Percentiles rank a stretch among this genome's conserved stretches.
These are phyloP conservation scores for Macrobrachium nipponense DNA, from an alignment of 1,140 invertebrate species.

Conservation along the genomic window DNA sequence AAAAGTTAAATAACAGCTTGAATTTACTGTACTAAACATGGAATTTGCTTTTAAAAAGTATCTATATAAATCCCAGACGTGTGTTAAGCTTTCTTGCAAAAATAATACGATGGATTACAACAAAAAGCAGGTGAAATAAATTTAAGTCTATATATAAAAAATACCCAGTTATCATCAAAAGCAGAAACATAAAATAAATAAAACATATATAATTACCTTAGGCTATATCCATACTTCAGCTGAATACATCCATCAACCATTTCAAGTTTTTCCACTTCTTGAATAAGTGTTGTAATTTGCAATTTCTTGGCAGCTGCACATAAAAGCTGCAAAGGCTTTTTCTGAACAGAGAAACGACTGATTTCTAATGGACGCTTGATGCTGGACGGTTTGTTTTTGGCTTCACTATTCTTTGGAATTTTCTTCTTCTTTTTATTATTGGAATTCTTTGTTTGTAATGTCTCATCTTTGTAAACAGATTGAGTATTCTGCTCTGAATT, in stretches of 20 bases:
- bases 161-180: no score
- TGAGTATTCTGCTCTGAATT: no score
- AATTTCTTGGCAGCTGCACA: background rate
- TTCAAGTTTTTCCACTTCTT: background rate
- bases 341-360: conserved; percentile 12
- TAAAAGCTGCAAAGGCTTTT: background rate
- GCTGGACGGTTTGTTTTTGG: no score
- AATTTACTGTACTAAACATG: no score
- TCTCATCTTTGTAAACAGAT: conserved; percentile 7
- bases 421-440: conserved; percentile 38
- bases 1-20: no score
- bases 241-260: background rate
- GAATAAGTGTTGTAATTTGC: background rate
- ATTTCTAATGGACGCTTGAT: conserved; percentile 2
- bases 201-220: background rate
- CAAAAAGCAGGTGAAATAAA: no score
- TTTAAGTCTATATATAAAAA: no score
- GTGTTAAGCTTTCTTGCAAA: no score
- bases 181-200: background rate
- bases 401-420: conserved; percentile 7
- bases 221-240: no score
- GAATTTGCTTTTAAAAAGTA: no score
- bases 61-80: no score
- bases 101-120: no score
- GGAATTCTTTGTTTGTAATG: background rate